Evolutionary conservation across 1,140 invertebrate genomes (phyloP).

Genomic region (Aporrectodea caliginosa): DNA sequence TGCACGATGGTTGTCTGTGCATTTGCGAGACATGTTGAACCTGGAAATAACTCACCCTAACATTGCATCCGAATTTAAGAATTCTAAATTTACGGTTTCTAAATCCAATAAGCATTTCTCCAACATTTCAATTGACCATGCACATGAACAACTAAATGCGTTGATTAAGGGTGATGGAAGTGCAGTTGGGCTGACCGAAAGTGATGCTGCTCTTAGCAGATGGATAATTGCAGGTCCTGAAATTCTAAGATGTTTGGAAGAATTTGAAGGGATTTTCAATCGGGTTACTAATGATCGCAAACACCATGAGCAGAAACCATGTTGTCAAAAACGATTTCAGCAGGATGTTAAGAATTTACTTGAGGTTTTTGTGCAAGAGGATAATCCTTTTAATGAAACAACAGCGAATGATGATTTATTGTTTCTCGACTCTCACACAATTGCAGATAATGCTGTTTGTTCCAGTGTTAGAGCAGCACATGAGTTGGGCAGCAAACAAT

Average conservation of each 20-base stretch:
- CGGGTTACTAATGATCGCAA: neutral
- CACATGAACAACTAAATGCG: conserved; percentile 40
- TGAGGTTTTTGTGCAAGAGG: neutral
- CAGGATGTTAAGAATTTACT: neutral
- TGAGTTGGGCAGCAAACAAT: neutral
- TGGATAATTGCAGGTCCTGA: conserved; percentile 39
- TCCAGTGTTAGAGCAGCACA: neutral
- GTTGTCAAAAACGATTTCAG: neutral
- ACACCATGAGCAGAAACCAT: neutral
- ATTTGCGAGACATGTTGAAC: conserved; percentile 34
- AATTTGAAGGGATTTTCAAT: conserved; percentile 32
- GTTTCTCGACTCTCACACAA: neutral
- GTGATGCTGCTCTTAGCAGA: conserved; percentile 9
- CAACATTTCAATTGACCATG: conserved; percentile 39
- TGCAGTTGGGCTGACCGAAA: conserved; percentile 35
- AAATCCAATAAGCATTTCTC: conserved; percentile 37
- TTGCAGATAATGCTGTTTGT: neutral
- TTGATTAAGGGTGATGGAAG: conserved; percentile 40
- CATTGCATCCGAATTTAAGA: conserved; percentile 28
- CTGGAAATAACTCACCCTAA: neutral
- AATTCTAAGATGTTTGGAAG: conserved; percentile 33
- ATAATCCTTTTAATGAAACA: neutral
- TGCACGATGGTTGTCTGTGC: conserved; percentile 38
- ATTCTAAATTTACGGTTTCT: conserved; percentile 35
- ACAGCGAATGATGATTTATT: neutral